Evolutionary conservation across 2,888 invertebrate genomes (phyloP), one percentile per base, ranked within the genome.

Genomic region (Sisyra terminalis): DNA sequence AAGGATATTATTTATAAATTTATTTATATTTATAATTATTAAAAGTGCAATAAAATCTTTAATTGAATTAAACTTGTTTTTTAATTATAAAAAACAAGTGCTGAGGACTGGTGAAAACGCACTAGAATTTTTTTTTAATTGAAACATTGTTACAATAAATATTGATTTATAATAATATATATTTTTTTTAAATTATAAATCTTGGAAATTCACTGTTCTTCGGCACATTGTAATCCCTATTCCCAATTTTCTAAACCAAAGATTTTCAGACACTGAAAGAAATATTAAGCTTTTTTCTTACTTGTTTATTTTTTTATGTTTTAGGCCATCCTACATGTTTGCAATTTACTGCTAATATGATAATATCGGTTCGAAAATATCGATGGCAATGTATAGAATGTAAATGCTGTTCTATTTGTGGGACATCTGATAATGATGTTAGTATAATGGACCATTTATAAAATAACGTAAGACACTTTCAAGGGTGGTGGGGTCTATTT

Each of bases 311-410:
- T 44, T 36, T 43, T 40, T 37, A 56, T 57, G 57, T 64, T 64
- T 47, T 68, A 83, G 97, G 96, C 53, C 98, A 98, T 70, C 97
- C 97, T 45, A 84, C 90, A 39, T 98, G 98, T 66, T 76, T 99
- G 55, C 94, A 96, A 71, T 98, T 98, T 67, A 96, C 97, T 37
- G 79, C 81, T 53, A 97, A 97, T 69, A 97, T 98, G 94, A 90
- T 92, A 53, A 82, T 93, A 57, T 93, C 96, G 10, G 96, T 98
- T 50, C 88, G 90, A 67, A 93, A 94, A 64, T 98, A 98, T 69
- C 84, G 94, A 57, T 99, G 98, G 98, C 98, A 99, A 67, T 98
- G 98, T 67, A 97, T 99, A 66, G 98, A 99, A 69, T 99, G 98
- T 74, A 98, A 98, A 71, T 94, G 94, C 59, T 98, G 98, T 70